Percentiles rank a stretch among this genome's conserved stretches.
These are phyloP conservation scores for Epizoanthus fatuus DNA, from an alignment of 92 coral and sea anemone genomes.

Conservation along the genomic window DNA sequence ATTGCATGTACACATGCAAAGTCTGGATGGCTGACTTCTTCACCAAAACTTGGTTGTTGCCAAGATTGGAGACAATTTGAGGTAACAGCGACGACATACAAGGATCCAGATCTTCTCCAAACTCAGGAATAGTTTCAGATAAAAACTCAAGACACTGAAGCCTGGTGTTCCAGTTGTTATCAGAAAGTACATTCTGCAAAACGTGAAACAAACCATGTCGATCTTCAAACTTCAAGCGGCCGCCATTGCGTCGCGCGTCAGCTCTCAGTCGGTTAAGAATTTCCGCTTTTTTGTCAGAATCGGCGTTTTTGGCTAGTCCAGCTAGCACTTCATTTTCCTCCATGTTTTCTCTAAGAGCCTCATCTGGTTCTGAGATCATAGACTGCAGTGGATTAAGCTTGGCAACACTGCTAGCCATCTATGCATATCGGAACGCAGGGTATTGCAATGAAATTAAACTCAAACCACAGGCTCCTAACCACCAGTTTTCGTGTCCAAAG, in stretches of 20 bases:
- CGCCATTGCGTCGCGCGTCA: conserved; percentile 97
- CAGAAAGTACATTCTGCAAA: conserved; percentile 91
- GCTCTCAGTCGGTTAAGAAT: conserved; percentile 91
- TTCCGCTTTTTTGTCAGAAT: conserved; percentile 88
- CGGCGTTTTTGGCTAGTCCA: conserved; percentile 84
- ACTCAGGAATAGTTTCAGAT: conserved; percentile 95
- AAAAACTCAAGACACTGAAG: conserved; percentile 93
- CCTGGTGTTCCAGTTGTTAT: conserved; percentile 88
- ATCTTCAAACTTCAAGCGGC: conserved; percentile 96
- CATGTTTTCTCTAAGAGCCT: conserved; percentile 87
- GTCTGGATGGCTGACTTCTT: conserved; percentile 99
- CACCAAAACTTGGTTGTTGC: conserved; percentile 92
- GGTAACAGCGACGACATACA: conserved; percentile 96
- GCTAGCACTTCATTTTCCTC: conserved; percentile 95
- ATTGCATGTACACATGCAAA: conserved; percentile 96
- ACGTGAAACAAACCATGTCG: conserved; percentile 92
- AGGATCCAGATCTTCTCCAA: conserved; percentile 93
- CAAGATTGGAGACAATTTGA: conserved; percentile 93
- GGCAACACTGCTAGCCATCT: conserved; percentile 98
- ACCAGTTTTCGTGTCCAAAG: conserved; percentile 37
- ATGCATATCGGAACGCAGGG: conserved; percentile 76
- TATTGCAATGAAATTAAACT: conserved; percentile 71
- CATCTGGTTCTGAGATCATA: conserved; percentile 98
- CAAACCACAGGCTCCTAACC: conserved; percentile 79
- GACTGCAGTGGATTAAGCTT: conserved; percentile 95